These are phyloP conservation scores for Stomatorhinus ivindoensis DNA, from an alignment of 2,113 vertebrate species.

Conservation along the genomic window DNA sequence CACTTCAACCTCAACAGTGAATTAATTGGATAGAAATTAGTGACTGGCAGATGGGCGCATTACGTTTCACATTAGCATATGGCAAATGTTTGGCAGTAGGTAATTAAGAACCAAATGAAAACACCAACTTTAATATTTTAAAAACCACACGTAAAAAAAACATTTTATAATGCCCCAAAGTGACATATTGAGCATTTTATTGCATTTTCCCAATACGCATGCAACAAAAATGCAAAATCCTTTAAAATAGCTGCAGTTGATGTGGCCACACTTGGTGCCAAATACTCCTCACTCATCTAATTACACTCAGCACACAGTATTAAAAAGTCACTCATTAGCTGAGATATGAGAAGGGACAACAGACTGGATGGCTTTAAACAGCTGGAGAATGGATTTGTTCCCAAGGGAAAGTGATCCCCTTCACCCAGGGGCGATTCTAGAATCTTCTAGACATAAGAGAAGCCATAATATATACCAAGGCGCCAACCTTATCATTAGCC, in stretches of 20 bases:
- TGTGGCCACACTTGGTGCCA: background rate
- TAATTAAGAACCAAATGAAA: slow-evolving; percentile 2
- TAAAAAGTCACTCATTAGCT: slow-evolving; percentile 11
- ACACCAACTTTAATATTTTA: slow-evolving; percentile 7
- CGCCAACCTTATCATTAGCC: background rate
- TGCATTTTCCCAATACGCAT: background rate
- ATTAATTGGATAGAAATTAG: slow-evolving; percentile 7
- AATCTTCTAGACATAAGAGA: background rate
- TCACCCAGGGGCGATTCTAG: background rate
- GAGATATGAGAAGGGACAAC: background rate
- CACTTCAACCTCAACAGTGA: background rate
- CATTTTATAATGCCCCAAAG: background rate
- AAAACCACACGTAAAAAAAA: background rate
- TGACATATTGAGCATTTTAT: background rate
- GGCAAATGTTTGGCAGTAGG: slow-evolving; percentile 6
- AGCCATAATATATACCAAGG: background rate
- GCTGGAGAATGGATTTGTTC: background rate
- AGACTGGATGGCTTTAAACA: slow-evolving; percentile 3
- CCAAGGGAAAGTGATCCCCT: background rate
- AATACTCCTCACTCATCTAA: background rate
- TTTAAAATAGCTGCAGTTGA: background rate
- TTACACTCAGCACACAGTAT: background rate
- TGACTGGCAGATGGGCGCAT: slow-evolving; percentile 7
- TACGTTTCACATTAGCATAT: background rate
- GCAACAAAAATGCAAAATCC: background rate